Evolutionary conservation across 2,888 invertebrate species (phyloP).

Genomic region (Girardia tigrina): DNA sequence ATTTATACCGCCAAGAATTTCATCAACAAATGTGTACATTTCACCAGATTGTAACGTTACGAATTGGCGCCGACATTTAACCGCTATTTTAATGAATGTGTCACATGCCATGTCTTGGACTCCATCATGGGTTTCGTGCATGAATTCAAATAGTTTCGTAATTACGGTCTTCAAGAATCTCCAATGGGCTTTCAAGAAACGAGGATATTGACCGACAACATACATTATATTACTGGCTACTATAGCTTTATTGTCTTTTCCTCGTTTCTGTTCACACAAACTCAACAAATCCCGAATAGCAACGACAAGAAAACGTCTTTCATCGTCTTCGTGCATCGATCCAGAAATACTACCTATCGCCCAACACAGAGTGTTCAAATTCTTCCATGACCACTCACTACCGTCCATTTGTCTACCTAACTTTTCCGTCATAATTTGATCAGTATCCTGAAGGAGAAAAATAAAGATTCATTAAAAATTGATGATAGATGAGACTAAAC

Average conservation of each 20-base stretch:
- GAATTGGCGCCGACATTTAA: slow-evolving; percentile 93
- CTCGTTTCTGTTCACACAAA: slow-evolving; percentile 65
- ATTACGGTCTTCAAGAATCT: slow-evolving; percentile 98
- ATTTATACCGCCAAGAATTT: slow-evolving; percentile 84
- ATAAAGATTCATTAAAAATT: background rate
- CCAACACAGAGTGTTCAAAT: slow-evolving; percentile 94
- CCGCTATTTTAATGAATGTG: slow-evolving; percentile 97
- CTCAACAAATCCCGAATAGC: slow-evolving; percentile 80
- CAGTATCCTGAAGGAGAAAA: slow-evolving; percentile 60
- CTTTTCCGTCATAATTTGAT: slow-evolving; percentile 95
- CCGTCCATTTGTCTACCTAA: slow-evolving; percentile 94
- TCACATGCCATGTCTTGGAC: slow-evolving; percentile 98
- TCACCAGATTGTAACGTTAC: slow-evolving; percentile 65
- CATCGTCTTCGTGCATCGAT: slow-evolving; percentile 97
- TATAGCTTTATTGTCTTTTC: slow-evolving; percentile 98
- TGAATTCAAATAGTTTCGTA: slow-evolving; percentile 98
- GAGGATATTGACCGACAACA: slow-evolving; percentile 95
- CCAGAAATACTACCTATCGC: slow-evolving; percentile 97
- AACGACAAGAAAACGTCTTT: slow-evolving; percentile 90
- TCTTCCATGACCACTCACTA: slow-evolving; percentile 98
- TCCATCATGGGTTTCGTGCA: slow-evolving; percentile 59
- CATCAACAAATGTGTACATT: slow-evolving; percentile 90
- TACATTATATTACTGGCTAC: slow-evolving; percentile 99
- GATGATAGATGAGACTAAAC: background rate
- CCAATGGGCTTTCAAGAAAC: slow-evolving; percentile 97